phyloP scores from a whole-genome alignment of 2,888 invertebrate genomes.

The Scaeva pyrastri region DNA sequence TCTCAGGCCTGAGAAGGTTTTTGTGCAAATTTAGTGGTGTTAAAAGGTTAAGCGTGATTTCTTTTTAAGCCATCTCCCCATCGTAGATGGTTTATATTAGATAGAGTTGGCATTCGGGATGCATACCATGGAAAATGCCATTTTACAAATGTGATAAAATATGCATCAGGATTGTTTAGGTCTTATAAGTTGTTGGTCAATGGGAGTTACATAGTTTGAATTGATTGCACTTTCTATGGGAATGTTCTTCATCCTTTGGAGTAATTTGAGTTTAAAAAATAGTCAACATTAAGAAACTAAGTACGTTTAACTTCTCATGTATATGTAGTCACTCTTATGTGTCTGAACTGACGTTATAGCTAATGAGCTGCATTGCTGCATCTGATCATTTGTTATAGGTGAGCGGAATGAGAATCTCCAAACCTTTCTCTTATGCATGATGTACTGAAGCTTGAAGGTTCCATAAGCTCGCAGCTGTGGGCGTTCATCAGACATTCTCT shows the following conservation, averaged over 20 bases:
- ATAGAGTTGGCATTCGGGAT: slow-evolving; percentile 60
- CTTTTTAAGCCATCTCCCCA: slow-evolving; percentile 59
- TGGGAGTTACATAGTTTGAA: slow-evolving; percentile 14
- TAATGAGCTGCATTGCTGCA: slow-evolving; percentile 40
- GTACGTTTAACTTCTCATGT: neutral
- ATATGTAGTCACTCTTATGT: neutral
- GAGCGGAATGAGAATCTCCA: slow-evolving; percentile 50
- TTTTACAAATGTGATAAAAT: slow-evolving; percentile 42
- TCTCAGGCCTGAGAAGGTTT: slow-evolving; percentile 31
- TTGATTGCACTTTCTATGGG: slow-evolving; percentile 36
- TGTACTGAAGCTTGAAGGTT: slow-evolving; percentile 39
- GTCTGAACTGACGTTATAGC: neutral
- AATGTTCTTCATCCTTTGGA: neutral
- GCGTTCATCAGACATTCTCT: slow-evolving; percentile 60
- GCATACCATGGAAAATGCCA: slow-evolving; percentile 58
- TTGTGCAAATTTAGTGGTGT: slow-evolving; percentile 47
- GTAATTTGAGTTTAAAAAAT: slow-evolving; percentile 14
- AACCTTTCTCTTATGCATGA: slow-evolving; percentile 61
- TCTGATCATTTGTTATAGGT: slow-evolving; percentile 44
- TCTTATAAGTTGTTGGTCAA: slow-evolving; percentile 44
- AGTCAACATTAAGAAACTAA: slow-evolving; percentile 29
- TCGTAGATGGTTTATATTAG: slow-evolving; percentile 59
- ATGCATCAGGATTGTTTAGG: neutral
- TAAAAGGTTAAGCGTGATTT: slow-evolving; percentile 74
- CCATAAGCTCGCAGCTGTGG: slow-evolving; percentile 34